Conservation (phyloP, 2,888 invertebrate species). For the Hydriomena furcata region DNA sequence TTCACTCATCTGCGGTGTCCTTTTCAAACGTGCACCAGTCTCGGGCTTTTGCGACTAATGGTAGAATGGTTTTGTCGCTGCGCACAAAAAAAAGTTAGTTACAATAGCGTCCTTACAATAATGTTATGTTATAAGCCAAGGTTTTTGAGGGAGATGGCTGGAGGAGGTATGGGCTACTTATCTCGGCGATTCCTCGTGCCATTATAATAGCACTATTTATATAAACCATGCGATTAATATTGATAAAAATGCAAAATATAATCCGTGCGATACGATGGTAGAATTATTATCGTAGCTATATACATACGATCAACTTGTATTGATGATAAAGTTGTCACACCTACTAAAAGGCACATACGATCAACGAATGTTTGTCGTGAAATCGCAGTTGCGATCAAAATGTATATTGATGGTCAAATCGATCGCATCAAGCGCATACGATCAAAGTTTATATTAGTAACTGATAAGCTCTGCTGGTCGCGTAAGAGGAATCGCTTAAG, state of each 20-base stretch:
- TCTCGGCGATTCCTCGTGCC: background rate
- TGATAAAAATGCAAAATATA: too few relatives aligned
- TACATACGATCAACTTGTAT: background rate
- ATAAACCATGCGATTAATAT: too few relatives aligned
- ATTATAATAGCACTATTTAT: background rate
- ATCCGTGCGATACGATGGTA: background rate
- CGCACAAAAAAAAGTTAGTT: conserved; percentile 60
- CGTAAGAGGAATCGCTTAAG: background rate
- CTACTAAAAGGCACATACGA: too few relatives aligned
- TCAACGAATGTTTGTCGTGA: too few relatives aligned
- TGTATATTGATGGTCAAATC: background rate
- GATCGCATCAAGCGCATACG: background rate
- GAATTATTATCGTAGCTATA: background rate
- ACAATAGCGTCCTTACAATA: conserved; percentile 14
- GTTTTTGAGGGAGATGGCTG: conserved; percentile 12
- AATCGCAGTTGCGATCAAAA: too few relatives aligned
- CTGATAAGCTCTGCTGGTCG: background rate
- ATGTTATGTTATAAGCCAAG: conserved; percentile 23
- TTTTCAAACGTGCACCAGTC: conserved; percentile 70
- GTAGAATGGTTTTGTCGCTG: conserved; percentile 76
- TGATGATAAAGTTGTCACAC: too few relatives aligned
- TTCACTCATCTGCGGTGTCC: conserved; percentile 56
- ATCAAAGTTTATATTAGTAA: too few relatives aligned
- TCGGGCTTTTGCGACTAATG: conserved; percentile 75
- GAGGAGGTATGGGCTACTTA: background rate